Evolutionary conservation across 2,113 vertebrate species (phyloP).

Genomic region (Oceanites oceanicus): DNA sequence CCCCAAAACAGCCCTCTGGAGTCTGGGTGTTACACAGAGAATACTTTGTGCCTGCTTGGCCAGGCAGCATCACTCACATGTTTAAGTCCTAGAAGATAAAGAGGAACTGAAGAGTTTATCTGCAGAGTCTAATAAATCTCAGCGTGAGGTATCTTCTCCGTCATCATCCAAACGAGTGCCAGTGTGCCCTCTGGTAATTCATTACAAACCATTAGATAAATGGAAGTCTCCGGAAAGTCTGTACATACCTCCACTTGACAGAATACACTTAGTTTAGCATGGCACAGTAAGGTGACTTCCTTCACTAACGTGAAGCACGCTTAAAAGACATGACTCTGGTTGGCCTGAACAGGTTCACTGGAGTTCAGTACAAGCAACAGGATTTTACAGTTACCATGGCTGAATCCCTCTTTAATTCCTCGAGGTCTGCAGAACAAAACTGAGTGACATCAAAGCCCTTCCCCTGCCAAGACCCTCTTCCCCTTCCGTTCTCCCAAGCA

Average conservation of each 20-base stretch:
- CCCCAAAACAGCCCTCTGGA: conserved; percentile 72
- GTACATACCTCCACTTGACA: conserved; percentile 70
- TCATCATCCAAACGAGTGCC: conserved; percentile 65
- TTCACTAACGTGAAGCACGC: conserved; percentile 68
- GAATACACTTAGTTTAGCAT: conserved; percentile 75
- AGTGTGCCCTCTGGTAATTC: conserved; percentile 70
- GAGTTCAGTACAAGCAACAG: conserved; percentile 69
- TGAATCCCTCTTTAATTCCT: conserved; percentile 75
- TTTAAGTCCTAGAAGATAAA: conserved; percentile 75
- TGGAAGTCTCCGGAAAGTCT: conserved; percentile 68
- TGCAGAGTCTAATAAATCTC: conserved; percentile 75
- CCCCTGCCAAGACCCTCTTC: conserved; percentile 72
- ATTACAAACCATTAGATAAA: conserved; percentile 66
- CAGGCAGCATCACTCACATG: conserved; percentile 74
- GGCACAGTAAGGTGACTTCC: conserved; percentile 72
- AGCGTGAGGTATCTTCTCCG: conserved; percentile 72
- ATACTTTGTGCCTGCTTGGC: conserved; percentile 70
- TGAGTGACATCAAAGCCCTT: conserved; percentile 75
- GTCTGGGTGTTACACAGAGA: conserved; percentile 70
- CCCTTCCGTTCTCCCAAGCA: conserved; percentile 69
- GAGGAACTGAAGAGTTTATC: conserved; percentile 71
- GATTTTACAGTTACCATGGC: conserved; percentile 68
- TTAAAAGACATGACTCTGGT: conserved; percentile 65
- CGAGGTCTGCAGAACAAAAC: conserved; percentile 69
- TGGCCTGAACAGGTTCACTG: conserved; percentile 64